Evolutionary conservation across 2,888 invertebrate species (phyloP), one percentile per base, ranked within the genome.

Genomic region (Xestoiulus laeticollis): DNA sequence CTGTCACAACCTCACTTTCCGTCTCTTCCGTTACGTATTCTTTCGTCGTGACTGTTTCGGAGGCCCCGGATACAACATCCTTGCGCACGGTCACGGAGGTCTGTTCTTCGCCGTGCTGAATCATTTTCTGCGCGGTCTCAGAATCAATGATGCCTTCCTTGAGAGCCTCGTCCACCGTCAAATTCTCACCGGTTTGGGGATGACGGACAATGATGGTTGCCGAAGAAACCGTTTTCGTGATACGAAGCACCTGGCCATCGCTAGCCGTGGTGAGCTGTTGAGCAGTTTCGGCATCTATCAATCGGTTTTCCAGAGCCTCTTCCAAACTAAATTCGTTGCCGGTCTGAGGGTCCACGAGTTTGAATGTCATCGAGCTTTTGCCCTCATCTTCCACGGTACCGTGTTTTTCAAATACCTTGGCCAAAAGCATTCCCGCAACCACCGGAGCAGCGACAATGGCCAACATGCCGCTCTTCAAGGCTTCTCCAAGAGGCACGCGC

Each of bases 151-250:
- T 94, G 91, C 98, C 97, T 91, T 95, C 94, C 91, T 97, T 97
- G 90, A 99, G 97, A 53, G 98, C 98, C 93, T 98, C 97, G 89
- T 97, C 92, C 89, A 99, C 94, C 19, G 97, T 96, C 68, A 98
- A 93, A 91, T 95, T 95, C 90, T 92, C 92, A 43, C 92, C 91
- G 44, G 93, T 93, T 94, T 95, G 93, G 89, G 93, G 92, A 90
- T 96, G 96, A 87, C 86, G 88, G 12, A 87, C 87, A 30, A 88
- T 87, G 26, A 89, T 89, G 48, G 68, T 87, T n/a, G 87, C 32
- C 6, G 53, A 48, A 19, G 86, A 48, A 10, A 86, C 53, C 12
- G 86, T 86, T 30, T 86, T 86, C 8, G 86, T 86, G 30, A 86
- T 48, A 8, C 90, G 87, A 53, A 90, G 87, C 6, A 90, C 88